Evolutionary conservation across 2,888 invertebrate genomes (phyloP).

Genomic region (Nomada hirtipes): DNA sequence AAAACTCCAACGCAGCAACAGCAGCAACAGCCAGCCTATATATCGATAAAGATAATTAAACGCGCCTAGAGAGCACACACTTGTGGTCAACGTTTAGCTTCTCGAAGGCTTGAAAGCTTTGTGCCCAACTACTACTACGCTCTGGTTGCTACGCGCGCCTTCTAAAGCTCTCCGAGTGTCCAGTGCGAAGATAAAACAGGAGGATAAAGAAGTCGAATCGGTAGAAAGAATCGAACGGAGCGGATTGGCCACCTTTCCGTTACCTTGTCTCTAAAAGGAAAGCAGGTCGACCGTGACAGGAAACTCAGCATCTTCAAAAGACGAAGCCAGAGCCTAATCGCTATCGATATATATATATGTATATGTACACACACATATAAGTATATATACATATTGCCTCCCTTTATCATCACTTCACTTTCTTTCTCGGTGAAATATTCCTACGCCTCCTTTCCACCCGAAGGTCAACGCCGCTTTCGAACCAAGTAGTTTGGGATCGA

Average conservation of each 20-base stretch:
- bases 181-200: constrained; percentile 49
- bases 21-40: constrained; percentile 39
- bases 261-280: too few relatives aligned
- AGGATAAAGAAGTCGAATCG: constrained; percentile 9
- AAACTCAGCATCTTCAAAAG: constrained; percentile 49
- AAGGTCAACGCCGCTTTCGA: background rate
- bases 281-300: constrained; percentile 1
- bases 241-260: too few relatives aligned
- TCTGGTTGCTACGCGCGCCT: constrained; percentile 47
- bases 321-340: constrained; percentile 50
- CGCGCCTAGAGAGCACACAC: constrained; percentile 54
- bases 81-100: constrained; percentile 68
- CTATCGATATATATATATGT: constrained; percentile 39
- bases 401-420: constrained; percentile 40
- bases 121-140: constrained; percentile 53
- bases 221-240: background rate
- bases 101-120: constrained; percentile 69
- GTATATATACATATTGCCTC: too few relatives aligned
- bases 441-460: background rate
- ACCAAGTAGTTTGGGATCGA: background rate
- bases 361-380: background rate
- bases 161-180: constrained; percentile 53
- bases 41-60: constrained; percentile 24
- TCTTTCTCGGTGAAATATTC: constrained; percentile 32
- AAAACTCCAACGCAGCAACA: constrained; percentile 42